Evolutionary conservation across 1,140 invertebrate species (phyloP).

Genomic region (Acromyrmex charruanus): DNA sequence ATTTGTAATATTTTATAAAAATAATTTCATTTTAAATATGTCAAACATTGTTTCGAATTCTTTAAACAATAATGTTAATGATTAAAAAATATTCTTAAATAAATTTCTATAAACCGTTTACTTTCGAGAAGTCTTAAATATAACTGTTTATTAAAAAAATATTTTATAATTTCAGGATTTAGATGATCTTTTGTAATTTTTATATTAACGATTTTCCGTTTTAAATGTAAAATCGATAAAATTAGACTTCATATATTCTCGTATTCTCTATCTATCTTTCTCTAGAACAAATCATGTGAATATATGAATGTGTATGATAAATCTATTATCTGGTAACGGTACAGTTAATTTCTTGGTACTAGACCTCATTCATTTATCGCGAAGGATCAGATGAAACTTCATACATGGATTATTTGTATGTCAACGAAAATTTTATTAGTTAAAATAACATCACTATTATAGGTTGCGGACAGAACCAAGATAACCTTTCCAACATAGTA

Average conservation of each 20-base stretch:
- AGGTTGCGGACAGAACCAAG: background rate
- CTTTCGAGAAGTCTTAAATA: background rate
- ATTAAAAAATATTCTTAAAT: background rate
- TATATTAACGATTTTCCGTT: background rate
- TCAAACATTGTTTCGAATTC: background rate
- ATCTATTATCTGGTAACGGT: constrained; percentile 22
- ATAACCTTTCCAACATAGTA: constrained; percentile 25
- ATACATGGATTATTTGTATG: background rate
- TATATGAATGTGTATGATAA: background rate
- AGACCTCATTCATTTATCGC: constrained; percentile 1
- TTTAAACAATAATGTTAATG: constrained; percentile 4
- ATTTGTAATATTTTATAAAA: background rate
- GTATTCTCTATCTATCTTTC: background rate
- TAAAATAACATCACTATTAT: constrained; percentile 47
- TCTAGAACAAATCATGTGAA: background rate
- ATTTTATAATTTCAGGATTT: background rate
- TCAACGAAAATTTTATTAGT: constrained; percentile 34
- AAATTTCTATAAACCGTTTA: background rate
- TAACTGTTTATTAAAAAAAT: background rate
- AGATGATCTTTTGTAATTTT: background rate
- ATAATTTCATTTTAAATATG: background rate
- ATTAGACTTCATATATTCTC: background rate
- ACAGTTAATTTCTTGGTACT: constrained; percentile 10
- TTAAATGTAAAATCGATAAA: background rate
- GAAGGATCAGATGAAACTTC: constrained; percentile 3